Conservation (phyloP, 2,797 vertebrate genomes). For the Choloepus didactylus region DNA sequence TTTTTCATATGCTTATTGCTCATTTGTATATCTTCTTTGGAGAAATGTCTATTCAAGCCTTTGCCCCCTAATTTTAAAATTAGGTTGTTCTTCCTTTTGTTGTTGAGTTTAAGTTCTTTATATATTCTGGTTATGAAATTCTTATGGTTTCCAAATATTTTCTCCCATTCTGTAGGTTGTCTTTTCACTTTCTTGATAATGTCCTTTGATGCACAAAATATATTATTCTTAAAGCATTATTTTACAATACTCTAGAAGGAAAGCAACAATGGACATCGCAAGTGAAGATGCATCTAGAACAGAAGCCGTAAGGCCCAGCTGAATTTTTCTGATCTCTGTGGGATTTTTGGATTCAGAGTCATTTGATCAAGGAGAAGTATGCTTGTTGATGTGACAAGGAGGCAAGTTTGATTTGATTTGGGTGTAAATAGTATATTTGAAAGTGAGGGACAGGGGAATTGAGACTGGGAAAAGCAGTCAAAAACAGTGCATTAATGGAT, state of each 20-base stretch:
- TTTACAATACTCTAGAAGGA: neutral
- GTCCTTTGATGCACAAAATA: too few relatives aligned
- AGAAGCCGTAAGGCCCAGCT: neutral
- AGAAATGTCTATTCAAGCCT: too few relatives aligned
- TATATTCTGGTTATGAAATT: too few relatives aligned
- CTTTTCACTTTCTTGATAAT: too few relatives aligned
- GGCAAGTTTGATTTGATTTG: neutral
- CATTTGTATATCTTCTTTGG: too few relatives aligned
- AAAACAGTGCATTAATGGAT: neutral
- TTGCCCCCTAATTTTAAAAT: too few relatives aligned
- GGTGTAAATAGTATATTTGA: neutral
- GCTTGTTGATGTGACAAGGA: neutral
- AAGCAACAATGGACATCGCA: neutral
- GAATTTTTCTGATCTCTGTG: neutral
- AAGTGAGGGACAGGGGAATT: rapidly evolving
- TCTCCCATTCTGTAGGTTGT: too few relatives aligned
- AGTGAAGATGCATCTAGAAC: neutral
- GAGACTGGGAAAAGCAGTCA: neutral
- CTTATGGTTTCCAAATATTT: too few relatives aligned
- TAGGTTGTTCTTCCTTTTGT: too few relatives aligned
- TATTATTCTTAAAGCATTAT: neutral
- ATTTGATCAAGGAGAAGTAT: neutral
- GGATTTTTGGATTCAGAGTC: neutral
- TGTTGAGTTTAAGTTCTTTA: too few relatives aligned
- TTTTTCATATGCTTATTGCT: too few relatives aligned